Base-by-base conservation (phyloP, 2,113 vertebrate species). In the Lipophrys pholis region DNA sequence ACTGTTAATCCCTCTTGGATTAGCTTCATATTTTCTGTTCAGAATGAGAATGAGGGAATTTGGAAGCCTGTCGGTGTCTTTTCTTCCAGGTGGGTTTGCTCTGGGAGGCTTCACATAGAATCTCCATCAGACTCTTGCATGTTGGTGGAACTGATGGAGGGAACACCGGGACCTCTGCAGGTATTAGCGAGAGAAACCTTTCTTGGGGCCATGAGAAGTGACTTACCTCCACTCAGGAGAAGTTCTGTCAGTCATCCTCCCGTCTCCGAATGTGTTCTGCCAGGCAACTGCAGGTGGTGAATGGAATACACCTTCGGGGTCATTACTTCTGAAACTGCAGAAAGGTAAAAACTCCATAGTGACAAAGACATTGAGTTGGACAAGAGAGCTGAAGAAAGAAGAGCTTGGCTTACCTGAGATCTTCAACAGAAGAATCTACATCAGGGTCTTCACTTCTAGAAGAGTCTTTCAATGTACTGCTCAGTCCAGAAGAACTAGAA, bases 141-240 rank as follows among this genome's bases (percentile, higher is more conserved):
- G n/a, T n/a, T n/a, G n/a, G n/a, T 30, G 21, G 21, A 30, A 30
- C 21, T 30, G 2, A 30, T 30, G 21, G 21, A 30, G 21, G 21
- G 21, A 30, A 30, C 21, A 4, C 21, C 2, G 21, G 21, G 21
- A 30, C 21, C 2, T 30, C 21, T 30, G 21, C 21, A 30, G 21
- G 4, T 30, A 30, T 30, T 30, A 30, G 21, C 21, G 21, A 30
- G 21, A 30, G 21, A 4, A 30, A 2, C 21, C 21, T 30, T 30
- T 30, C 21, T 2, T 30, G 49, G 49, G 5, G 21, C 49, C 3
- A 8, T 5, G 16, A 21, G 8, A 17, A 7, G 16, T 1, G 2
- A 3, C 52, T 11, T 79, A 91, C 91, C 89, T 88, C 76, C 71
- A 82, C 51, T 74, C 55, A 68, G 82, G 49, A n/a, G 81, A 80